Percentiles rank a stretch among this genome's conserved stretches.
Conservation (phyloP, 2,888 invertebrate genomes). For the Tyria jacobaeae region DNA sequence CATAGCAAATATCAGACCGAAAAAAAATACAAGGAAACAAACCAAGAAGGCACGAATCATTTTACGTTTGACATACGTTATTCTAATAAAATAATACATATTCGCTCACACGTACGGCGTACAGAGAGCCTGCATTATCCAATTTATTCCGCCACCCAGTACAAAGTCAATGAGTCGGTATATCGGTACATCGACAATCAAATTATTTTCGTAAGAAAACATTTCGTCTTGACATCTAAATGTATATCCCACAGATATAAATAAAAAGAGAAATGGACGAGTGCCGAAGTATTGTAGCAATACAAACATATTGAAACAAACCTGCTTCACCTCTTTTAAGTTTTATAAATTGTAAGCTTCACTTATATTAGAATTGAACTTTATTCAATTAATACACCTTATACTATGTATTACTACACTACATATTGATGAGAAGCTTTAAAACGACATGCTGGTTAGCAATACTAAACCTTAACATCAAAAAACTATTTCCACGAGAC, state of each 20-base stretch:
- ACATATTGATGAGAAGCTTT: too few species aligned
- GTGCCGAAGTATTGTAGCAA: background rate
- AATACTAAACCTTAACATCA: too few species aligned
- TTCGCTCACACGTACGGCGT: conserved; percentile 33
- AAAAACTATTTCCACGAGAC: too few species aligned
- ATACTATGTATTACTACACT: too few species aligned
- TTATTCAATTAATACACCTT: too few species aligned
- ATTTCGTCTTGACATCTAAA: conserved; percentile 21
- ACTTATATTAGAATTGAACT: background rate
- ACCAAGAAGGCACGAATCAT: background rate
- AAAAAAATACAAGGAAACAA: conserved; percentile 4
- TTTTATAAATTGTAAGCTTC: background rate
- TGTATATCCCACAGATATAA: conserved; percentile 38
- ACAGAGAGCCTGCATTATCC: conserved; percentile 61
- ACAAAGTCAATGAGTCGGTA: conserved; percentile 69
- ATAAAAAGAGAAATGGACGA: conserved; percentile 12
- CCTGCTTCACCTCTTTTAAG: background rate
- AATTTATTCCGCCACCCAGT: conserved; percentile 60
- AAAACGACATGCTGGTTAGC: too few species aligned
- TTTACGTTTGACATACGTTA: conserved; percentile 33
- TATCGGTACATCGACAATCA: conserved; percentile 65
- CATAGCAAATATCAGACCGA: background rate
- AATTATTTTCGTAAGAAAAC: conserved; percentile 46
- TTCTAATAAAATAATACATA: conserved; percentile 44
- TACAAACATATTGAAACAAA: background rate